These are phyloP conservation scores for Dilophus febrilis DNA, from an alignment of 2,888 invertebrate species.

Conservation along the genomic window DNA sequence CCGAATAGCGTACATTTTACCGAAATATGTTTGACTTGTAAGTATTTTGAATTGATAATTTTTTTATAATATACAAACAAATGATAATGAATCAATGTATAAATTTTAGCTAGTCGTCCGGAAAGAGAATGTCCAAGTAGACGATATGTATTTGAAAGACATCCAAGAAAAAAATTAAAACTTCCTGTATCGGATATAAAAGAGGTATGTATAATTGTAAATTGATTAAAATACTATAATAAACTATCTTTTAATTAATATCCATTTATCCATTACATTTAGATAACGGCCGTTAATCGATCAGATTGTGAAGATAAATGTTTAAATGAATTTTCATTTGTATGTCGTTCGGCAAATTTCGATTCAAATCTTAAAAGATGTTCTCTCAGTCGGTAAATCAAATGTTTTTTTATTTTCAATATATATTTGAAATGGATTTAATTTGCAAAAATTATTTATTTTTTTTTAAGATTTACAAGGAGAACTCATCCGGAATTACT, in stretches of 20 bases:
- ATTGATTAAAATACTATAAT: background rate
- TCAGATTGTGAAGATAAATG: slow-evolving; percentile 85
- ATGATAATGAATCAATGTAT: background rate
- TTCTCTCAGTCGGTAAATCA: slow-evolving; percentile 42
- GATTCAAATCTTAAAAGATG: slow-evolving; percentile 64
- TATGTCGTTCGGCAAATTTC: slow-evolving; percentile 74
- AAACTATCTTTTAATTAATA: background rate
- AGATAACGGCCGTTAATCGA: slow-evolving; percentile 57
- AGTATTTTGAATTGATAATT: slow-evolving; percentile 27
- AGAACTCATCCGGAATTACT: slow-evolving; percentile 71
- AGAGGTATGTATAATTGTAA: slow-evolving; percentile 45
- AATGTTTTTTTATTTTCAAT: background rate
- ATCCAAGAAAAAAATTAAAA: slow-evolving; percentile 68
- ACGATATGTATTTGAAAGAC: slow-evolving; percentile 74
- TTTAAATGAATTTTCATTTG: slow-evolving; percentile 72
- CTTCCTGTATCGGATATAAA: slow-evolving; percentile 65
- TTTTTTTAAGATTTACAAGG: slow-evolving; percentile 47
- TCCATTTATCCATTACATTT: background rate
- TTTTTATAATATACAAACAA: background rate
- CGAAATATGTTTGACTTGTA: slow-evolving; percentile 76
- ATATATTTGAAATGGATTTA: background rate
- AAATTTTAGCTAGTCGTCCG: slow-evolving; percentile 52
- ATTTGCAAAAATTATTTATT: background rate
- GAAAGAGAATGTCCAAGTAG: slow-evolving; percentile 79
- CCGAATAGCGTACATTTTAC: slow-evolving; percentile 82